Evolutionary conservation across 2,113 vertebrate genomes (phyloP), one percentile per base, ranked within the genome.

Genomic region (Odontophorus gujanensis): DNA sequence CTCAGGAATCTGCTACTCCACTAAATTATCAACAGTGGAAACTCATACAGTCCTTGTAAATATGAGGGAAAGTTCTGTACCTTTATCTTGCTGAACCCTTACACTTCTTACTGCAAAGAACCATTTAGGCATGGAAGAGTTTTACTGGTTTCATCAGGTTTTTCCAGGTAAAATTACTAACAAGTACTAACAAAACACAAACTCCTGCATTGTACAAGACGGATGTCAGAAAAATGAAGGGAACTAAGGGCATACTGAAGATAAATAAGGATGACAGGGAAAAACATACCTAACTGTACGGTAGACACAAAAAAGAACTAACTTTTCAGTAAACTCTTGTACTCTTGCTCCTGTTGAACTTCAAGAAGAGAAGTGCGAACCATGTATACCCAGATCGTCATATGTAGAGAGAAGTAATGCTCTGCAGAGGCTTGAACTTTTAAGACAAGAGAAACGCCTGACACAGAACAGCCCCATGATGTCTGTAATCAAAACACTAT

Each of bases 121-220:
- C 50, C 51, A 67, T 26, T 58, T 43, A 92, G 34, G 55, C 22
- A 55, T 61, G 40, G 77, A 55, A 26, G 40, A 38, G n/a, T 72
- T 61, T 40, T 55, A 87, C 19, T 30, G 40, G 71, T 74, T 86
- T 90, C 67, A 90, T 94, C 82, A 74, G 30, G 38, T 66, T 25
- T 87, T 91, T 9, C 5, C 47, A 82, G 32, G 36, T 51, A 87
- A 15, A 57, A 50, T 47, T 74, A 87, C 51, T 61, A 88, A 59
- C 13, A 66, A 80, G 85, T 19, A 72, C 12, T 81, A 59, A 47
- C 17, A 30, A 24, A 53, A 53, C 28, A 30, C 26, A 53, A 30
- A 30, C 34, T 66, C 21, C 18, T 48, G 43, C 17, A 50, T n/a
- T 34, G 40, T 18, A 10, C 6, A 43, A 62, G n/a, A 32, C 30